These are phyloP conservation scores for Brachylomia viminalis DNA, from an alignment of 2,888 invertebrate species.

Conservation along the genomic window DNA sequence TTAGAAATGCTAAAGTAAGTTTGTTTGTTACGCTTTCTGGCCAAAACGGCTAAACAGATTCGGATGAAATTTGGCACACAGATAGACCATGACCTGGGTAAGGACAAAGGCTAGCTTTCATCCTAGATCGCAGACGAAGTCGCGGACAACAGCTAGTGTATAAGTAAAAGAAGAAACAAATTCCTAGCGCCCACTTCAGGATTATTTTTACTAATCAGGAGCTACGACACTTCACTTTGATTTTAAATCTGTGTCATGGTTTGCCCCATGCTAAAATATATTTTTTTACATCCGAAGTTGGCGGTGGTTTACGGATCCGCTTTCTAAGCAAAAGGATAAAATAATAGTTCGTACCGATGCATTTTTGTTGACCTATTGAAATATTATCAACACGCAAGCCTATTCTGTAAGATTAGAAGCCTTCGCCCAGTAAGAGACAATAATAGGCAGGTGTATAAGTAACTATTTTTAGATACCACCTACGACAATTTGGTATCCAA, in stretches of 20 bases:
- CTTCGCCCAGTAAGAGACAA: background rate
- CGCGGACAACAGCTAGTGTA: no score
- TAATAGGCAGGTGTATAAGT: background rate
- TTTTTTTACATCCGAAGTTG: background rate
- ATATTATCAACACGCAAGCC: background rate
- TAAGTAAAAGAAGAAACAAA: background rate
- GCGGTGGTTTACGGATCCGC: background rate
- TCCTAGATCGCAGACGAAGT: no score
- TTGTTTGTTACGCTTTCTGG: no score
- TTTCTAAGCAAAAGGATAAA: background rate
- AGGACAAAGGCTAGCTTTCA: no score
- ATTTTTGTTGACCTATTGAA: background rate
- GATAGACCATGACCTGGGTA: no score
- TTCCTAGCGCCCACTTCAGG: background rate
- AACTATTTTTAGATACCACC: background rate
- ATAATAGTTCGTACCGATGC: background rate
- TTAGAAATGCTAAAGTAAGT: no score
- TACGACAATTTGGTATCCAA: background rate
- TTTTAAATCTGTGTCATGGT: background rate
- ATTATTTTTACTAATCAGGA: background rate
- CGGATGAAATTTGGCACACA: no score
- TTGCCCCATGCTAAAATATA: background rate
- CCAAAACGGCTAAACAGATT: no score
- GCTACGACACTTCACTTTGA: background rate
- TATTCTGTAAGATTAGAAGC: background rate